Evolutionary conservation across 2,113 vertebrate genomes (phyloP), one percentile per base, ranked within the genome.

Genomic region (Poeciliopsis occidentalis): DNA sequence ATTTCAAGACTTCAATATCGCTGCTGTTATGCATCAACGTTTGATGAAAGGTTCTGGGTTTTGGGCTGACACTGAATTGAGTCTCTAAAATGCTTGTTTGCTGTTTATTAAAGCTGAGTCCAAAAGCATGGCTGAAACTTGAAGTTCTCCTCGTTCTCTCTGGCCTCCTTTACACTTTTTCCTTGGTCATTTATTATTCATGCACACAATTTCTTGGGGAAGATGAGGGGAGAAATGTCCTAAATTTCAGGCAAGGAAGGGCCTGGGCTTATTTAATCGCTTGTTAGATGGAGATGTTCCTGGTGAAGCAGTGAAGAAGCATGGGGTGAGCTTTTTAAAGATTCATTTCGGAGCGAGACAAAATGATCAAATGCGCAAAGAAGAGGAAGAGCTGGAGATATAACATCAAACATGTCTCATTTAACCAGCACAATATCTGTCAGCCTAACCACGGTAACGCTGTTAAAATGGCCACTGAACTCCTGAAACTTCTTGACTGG

Each of bases 101-200:
- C 8, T 54, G 67, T 41, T 19, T 26, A 76, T 84, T 75, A 75
- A 73, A 82, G 82, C 44, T 76, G 74, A 81, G 74, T n/a, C 12
- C 30, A 78, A 82, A 75, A 83, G 75, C 54, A 60, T 34, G 80
- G 67, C 57, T 78, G 54, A 65, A 73, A 27, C 22, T 57, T 63
- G n/a, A 4, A 29, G 32, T 64, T 51, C 65, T n/a, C 66, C 64
- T 69, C 71, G 61, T 64, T 54, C 67, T 83, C 62, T 12, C 71
- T 65, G 76, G 62, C 24, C 70, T 78, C 61, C 24, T 69, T 71
- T 67, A 75, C 76, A 75, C 76, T 79, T 76, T 62, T 67, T 79
- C 70, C 80, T 75, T 64, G 8, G 2, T 26, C 3, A 73, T 92
- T 85, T 76, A 88, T 91, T 88, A 92, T 92, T 93, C 70, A 90